Evolutionary conservation across 2,797 vertebrate genomes (phyloP).

Genomic region (Antrozous pallidus): DNA sequence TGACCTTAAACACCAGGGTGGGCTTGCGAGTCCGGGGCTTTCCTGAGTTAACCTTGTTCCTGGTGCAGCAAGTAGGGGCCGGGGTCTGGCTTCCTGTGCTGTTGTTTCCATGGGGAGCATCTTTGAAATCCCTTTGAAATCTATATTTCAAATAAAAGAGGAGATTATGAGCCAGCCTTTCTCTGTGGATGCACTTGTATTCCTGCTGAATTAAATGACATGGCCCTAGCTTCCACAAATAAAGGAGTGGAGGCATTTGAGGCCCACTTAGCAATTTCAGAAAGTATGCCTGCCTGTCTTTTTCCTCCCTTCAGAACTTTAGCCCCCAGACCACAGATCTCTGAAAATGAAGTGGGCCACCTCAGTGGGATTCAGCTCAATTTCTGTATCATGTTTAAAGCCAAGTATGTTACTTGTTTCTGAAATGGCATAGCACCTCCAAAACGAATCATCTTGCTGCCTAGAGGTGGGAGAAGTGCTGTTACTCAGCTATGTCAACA

Average conservation of each 20-base stretch:
- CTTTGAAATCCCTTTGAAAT: not conserved
- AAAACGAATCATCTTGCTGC: not conserved
- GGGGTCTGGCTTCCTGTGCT: not conserved
- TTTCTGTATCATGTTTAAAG: not conserved
- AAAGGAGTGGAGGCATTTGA: not conserved
- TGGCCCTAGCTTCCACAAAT: slow-evolving; percentile 24
- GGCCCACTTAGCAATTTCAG: not conserved
- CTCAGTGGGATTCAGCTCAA: not conserved
- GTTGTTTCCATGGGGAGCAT: not conserved
- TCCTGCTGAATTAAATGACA: slow-evolving; percentile 38
- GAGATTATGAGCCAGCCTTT: not conserved
- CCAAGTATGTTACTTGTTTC: slow-evolving; percentile 1
- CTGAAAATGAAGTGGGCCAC: not conserved
- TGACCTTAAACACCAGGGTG: not conserved
- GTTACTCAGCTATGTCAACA: not conserved
- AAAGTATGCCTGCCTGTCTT: not conserved
- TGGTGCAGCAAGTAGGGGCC: not conserved
- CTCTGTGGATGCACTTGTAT: not conserved
- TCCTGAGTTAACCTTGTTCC: not conserved
- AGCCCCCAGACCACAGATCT: not conserved
- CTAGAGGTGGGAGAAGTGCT: not conserved
- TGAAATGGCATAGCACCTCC: not conserved
- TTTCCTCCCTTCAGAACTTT: not conserved
- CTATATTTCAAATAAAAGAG: slow-evolving; percentile 5
- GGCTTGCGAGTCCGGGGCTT: not conserved